These are phyloP conservation scores for Miltochrista miniata DNA, from an alignment of 2,888 invertebrate species.

Conservation along the genomic window DNA sequence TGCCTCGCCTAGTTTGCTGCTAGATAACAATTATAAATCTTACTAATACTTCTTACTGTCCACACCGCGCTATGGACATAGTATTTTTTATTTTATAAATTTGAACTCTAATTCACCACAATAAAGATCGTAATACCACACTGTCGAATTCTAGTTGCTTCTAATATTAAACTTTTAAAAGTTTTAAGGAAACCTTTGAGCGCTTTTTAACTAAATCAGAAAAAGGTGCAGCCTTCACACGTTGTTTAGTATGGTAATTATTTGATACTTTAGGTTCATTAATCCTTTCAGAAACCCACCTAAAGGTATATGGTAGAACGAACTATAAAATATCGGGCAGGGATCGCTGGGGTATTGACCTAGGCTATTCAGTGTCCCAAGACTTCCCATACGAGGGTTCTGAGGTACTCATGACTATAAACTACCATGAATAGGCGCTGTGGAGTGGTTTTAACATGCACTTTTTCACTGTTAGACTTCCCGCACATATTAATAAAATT, in stretches of 20 bases:
- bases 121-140: constrained; percentile 15
- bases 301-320: too few relatives aligned
- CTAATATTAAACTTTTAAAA: constrained; percentile 15
- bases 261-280: neutral
- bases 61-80: constrained; percentile 53
- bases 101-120: constrained; percentile 18
- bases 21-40: constrained; percentile 80
- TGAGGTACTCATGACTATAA: too few relatives aligned
- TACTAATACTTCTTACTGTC: constrained; percentile 75
- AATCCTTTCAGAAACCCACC: neutral
- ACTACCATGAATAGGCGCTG: too few relatives aligned
- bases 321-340: too few relatives aligned
- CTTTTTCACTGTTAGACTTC: too few relatives aligned
- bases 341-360: too few relatives aligned
- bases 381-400: too few relatives aligned
- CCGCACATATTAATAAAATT: too few relatives aligned
- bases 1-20: constrained; percentile 68
- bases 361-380: too few relatives aligned
- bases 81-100: constrained; percentile 31
- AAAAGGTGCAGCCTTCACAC: neutral
- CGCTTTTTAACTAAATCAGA: constrained; percentile 4
- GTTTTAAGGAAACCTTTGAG: constrained; percentile 7
- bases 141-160: neutral
- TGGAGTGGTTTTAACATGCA: too few relatives aligned
- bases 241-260: neutral